phyloP scores from a whole-genome alignment of 2,113 vertebrate genomes.

The Tachycineta bicolor region DNA sequence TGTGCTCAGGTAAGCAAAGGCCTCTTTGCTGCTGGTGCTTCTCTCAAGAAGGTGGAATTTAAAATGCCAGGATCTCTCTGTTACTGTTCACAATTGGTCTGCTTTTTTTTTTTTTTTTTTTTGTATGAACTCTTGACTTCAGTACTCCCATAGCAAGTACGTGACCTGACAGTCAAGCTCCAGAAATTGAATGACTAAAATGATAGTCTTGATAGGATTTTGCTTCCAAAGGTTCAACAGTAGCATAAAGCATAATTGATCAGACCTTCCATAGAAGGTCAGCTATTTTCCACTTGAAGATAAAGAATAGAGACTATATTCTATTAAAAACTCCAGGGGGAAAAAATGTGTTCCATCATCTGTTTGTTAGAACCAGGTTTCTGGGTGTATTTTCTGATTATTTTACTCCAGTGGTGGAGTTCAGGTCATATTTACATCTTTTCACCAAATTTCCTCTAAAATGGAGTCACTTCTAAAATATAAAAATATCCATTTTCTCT shows the following conservation, averaged over 20 bases:
- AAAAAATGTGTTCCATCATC: neutral
- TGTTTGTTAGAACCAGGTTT: neutral
- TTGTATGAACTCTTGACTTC: neutral
- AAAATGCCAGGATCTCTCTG: neutral
- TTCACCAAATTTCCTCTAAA: neutral
- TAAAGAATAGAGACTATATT: neutral
- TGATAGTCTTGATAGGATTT: neutral
- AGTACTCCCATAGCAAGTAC: neutral
- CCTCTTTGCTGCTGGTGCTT: neutral
- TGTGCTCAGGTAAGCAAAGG: neutral
- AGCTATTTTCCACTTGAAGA: neutral
- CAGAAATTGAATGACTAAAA: neutral
- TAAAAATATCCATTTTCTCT: neutral
- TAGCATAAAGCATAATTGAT: neutral
- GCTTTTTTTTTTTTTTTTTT: neutral
- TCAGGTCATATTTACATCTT: neutral
- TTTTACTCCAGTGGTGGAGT: neutral
- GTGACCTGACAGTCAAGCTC: neutral
- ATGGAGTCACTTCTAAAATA: neutral
- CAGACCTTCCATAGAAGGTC: neutral
- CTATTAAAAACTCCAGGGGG: fast-evolving
- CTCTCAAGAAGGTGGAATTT: neutral
- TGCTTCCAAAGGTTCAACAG: neutral
- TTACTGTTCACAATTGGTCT: neutral
- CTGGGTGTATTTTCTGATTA: neutral